Percentiles rank a stretch among this genome's conserved stretches.
phyloP scores from a whole-genome alignment of 2,113 vertebrate genomes.

The Menidia beryllina region DNA sequence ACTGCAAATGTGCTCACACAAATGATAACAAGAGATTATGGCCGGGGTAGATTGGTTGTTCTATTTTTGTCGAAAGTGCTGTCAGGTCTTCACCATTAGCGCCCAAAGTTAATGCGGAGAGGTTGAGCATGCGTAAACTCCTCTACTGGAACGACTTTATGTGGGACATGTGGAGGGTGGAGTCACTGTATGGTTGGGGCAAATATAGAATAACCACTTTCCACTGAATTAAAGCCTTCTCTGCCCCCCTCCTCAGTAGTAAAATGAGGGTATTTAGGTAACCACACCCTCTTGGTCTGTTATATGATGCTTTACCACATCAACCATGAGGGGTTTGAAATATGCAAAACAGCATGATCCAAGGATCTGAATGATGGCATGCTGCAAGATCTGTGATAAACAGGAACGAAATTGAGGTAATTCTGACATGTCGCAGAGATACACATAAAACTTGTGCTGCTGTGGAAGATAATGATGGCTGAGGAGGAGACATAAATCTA shows the following conservation, averaged over 20 bases:
- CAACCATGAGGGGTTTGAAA: conserved; percentile 59
- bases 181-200: conserved; percentile 70
- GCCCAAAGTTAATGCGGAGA: conserved; percentile 50
- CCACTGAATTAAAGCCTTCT: conserved; percentile 73
- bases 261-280: conserved; percentile 69
- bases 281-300: conserved; percentile 71
- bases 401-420: conserved; percentile 45
- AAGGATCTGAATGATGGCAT: conserved; percentile 5
- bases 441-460: conserved; percentile 24
- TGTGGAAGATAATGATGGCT: conserved; percentile 57
- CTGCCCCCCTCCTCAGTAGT: conserved; percentile 47
- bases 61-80: conserved; percentile 39
- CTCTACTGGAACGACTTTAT: conserved; percentile 67
- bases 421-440: conserved; percentile 41
- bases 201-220: conserved; percentile 82
- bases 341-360: conserved; percentile 40
- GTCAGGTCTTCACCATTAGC: conserved; percentile 36
- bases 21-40: conserved; percentile 40
- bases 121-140: conserved; percentile 63
- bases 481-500: conserved; percentile 62
- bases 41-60: conserved; percentile 42
- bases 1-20: conserved; percentile 6
- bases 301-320: conserved; percentile 70
- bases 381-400: conserved; percentile 34
- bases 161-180: conserved; percentile 79